Evolutionary conservation across 2,797 vertebrate genomes (phyloP).

Genomic region (Yasuhikotakia modesta): DNA sequence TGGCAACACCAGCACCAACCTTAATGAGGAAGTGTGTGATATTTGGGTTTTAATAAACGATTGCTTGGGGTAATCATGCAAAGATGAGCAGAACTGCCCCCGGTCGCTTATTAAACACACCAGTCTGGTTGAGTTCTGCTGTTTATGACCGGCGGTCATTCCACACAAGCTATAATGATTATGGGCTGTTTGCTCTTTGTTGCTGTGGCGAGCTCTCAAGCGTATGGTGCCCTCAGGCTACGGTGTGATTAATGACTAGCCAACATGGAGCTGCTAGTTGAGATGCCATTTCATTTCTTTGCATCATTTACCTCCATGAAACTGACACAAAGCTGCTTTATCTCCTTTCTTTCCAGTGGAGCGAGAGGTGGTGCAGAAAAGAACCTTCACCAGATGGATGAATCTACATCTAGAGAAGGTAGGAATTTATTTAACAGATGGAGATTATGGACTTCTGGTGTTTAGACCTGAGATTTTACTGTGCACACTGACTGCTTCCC

Average conservation of each 20-base stretch:
- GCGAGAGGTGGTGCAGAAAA: conserved; percentile 93
- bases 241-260: conserved; percentile 46
- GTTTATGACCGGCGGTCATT: neutral
- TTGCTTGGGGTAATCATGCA: neutral
- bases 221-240: conserved; percentile 27
- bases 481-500: neutral
- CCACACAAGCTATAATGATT: conserved; percentile 32
- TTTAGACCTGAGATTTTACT: neutral
- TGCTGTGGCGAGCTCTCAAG: conserved; percentile 30
- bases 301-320: conserved; percentile 25
- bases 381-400: conserved; percentile 97
- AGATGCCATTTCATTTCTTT: conserved; percentile 25
- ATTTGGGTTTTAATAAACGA: neutral
- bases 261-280: conserved; percentile 1
- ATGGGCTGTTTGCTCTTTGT: conserved; percentile 32
- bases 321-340: conserved; percentile 4
- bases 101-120: conserved; percentile 28
- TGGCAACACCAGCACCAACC: neutral
- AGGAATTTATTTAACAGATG: neutral
- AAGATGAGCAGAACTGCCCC: conserved; percentile 7
- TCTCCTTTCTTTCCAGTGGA: conserved; percentile 82
- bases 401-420: conserved; percentile 95
- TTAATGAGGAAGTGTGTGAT: neutral
- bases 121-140: neutral
- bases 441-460: conserved; percentile 21